Evolutionary conservation across 2,888 invertebrate genomes (phyloP).

Genomic region (Agonopterix subpropinquella): DNA sequence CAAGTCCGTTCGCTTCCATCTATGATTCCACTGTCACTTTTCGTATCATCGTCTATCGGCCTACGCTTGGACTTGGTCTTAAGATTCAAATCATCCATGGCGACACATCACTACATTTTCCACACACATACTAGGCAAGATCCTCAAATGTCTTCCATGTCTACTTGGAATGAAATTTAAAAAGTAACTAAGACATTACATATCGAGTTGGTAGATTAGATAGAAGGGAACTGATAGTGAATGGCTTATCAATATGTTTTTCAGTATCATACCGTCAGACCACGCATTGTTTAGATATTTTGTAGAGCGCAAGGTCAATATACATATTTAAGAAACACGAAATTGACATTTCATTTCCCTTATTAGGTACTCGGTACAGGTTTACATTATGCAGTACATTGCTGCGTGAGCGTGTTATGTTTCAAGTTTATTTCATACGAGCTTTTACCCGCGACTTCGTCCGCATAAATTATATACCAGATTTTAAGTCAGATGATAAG

Average conservation of each 20-base stretch:
- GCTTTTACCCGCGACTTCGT: too few species aligned
- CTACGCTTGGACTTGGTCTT: constrained; percentile 39
- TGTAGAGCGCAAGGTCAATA: not conserved
- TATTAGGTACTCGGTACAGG: too few species aligned
- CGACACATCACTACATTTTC: constrained; percentile 25
- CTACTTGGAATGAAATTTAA: constrained; percentile 40
- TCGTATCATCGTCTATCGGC: constrained; percentile 62
- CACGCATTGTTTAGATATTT: not conserved
- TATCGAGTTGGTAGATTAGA: constrained; percentile 48
- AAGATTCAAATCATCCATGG: constrained; percentile 48
- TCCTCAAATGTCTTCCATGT: constrained; percentile 26
- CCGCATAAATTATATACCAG: too few species aligned
- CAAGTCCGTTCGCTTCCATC: constrained; percentile 17
- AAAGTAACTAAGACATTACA: constrained; percentile 63
- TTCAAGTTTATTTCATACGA: too few species aligned
- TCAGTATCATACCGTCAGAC: constrained; percentile 17
- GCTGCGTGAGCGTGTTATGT: too few species aligned
- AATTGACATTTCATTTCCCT: too few species aligned
- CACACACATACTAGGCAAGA: constrained; percentile 21
- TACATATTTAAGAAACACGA: too few species aligned
- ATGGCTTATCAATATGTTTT: constrained; percentile 49
- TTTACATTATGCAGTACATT: too few species aligned
- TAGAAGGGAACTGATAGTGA: constrained; percentile 49
- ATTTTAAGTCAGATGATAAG: too few species aligned
- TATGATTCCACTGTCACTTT: constrained; percentile 54